Evolutionary conservation across 2,797 vertebrate species (phyloP).

Genomic region (Sternarchorhynchus goeldii): DNA sequence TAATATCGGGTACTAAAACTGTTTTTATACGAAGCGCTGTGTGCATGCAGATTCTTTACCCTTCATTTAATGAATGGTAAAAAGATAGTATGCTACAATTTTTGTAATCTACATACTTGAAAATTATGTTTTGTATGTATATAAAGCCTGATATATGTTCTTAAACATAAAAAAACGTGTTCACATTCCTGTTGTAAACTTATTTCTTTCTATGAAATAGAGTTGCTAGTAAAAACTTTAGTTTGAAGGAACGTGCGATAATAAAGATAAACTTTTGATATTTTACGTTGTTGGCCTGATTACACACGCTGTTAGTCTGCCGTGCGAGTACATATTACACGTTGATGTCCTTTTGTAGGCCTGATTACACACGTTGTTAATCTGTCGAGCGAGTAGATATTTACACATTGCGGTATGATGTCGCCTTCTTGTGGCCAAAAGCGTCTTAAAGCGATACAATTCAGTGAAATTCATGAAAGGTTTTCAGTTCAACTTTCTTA

Average conservation of each 20-base stretch:
- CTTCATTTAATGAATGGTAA: neutral
- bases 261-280: too few species aligned
- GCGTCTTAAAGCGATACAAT: neutral
- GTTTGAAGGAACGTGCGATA: too few species aligned
- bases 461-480: too few species aligned
- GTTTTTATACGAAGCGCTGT: constrained; percentile 42
- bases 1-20: constrained; percentile 63
- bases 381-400: neutral
- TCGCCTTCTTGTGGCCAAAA: constrained; percentile 5
- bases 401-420: neutral
- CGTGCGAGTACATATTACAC: neutral
- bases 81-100: constrained; percentile 15
- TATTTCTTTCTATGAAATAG: neutral
- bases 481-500: too few species aligned
- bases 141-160: constrained; percentile 13
- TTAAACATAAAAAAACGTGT: constrained; percentile 35
- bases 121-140: constrained; percentile 43
- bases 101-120: constrained; percentile 51
- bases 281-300: too few species aligned
- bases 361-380: neutral
- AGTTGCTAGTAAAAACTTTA: neutral
- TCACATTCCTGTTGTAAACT: neutral
- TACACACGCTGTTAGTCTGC: neutral
- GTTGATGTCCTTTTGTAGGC: neutral
- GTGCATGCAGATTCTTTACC: constrained; percentile 18